phyloP scores from a whole-genome alignment of 2,888 invertebrate species.

The Drosophila merina region DNA sequence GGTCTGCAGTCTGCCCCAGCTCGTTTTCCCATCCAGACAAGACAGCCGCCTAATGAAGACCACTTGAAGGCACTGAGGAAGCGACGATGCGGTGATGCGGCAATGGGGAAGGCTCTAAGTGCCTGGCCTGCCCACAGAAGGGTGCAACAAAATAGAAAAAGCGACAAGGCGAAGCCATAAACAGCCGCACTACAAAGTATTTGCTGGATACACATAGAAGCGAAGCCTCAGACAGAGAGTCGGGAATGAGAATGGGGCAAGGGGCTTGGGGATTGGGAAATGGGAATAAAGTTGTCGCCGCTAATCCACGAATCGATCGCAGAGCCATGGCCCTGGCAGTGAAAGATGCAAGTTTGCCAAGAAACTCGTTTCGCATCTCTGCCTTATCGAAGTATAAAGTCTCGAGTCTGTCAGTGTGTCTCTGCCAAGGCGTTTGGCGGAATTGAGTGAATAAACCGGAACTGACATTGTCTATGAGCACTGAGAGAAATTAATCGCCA shows the following conservation, averaged over 20 bases:
- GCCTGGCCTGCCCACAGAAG: conserved; percentile 25
- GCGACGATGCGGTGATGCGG: conserved; percentile 31
- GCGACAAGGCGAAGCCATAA: conserved; percentile 40
- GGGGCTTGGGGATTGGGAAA: conserved; percentile 4
- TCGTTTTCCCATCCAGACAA: conserved; percentile 27
- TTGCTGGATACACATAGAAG: conserved; percentile 22
- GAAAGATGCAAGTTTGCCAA: conserved; percentile 50
- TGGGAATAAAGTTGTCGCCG: conserved; percentile 67
- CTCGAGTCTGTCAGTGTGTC: conserved; percentile 33
- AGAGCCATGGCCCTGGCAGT: conserved; percentile 64
- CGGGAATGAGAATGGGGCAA: conserved; percentile 2
- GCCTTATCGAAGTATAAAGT: conserved; percentile 39
- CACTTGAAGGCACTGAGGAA: conserved; percentile 52
- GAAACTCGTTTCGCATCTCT: conserved; percentile 55
- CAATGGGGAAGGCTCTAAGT: conserved; percentile 32
- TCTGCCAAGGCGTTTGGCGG: conserved; percentile 49
- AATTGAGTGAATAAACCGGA: conserved; percentile 67
- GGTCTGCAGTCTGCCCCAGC: conserved; percentile 10
- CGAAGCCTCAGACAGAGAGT: conserved; percentile 18
- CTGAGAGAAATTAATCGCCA: not conserved
- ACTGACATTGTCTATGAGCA: conserved; percentile 42
- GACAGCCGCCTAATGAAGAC: conserved; percentile 72
- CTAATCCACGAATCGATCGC: conserved; percentile 47
- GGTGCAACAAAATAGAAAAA: conserved; percentile 10
- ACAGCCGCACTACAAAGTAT: conserved; percentile 33